Evolutionary conservation across 2,113 vertebrate species (phyloP), one percentile per base, ranked within the genome.

Genomic region (Psephotus haematonotus): DNA sequence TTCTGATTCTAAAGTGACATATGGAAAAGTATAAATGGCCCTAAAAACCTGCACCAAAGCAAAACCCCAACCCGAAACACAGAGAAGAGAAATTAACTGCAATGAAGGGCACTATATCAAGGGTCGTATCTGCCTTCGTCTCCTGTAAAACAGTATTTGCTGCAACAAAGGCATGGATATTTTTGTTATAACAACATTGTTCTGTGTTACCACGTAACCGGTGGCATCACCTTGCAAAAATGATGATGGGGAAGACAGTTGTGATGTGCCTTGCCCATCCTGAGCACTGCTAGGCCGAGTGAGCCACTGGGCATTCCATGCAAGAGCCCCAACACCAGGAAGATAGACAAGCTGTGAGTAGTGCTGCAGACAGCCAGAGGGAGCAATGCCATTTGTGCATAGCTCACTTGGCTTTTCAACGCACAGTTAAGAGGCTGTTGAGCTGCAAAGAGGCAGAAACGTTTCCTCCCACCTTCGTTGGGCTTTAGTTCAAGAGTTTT

Each of bases 1-100:
- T 94, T 93, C 88, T 91, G 95, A 95, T 95, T 97, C 91, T 97
- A 86, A 94, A 71, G 24, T 95, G 92, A 94, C 91, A 76, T 70
- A 84, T 5, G 1, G 82, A 95, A 94, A 94, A 93, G 77, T 89
- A 91, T 85, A 95, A 94, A 91, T 65, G 71, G 75, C 47, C 78
- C 43, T 60, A 47, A 77, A 93, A 95, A 95, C 53, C 69, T 65
- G 92, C 52, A 75, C 79, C n/a, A 63, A 87, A 77, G 81, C 91
- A 62, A 59, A 24, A 10, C 13, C 57, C 33, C 22, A 59, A 59
- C 13, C 33, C 9, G 74, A 88, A 93, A 62, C 27, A 88, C 35
- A 72, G 57, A 78, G 75, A 46, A 74, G n/a, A 50, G 68, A 91
- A 95, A 89, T 88, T 84, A 95, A 82, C 69, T 43, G 2, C 75